Conservation (phyloP, 2,113 vertebrate species). For the Cygnus atratus region DNA sequence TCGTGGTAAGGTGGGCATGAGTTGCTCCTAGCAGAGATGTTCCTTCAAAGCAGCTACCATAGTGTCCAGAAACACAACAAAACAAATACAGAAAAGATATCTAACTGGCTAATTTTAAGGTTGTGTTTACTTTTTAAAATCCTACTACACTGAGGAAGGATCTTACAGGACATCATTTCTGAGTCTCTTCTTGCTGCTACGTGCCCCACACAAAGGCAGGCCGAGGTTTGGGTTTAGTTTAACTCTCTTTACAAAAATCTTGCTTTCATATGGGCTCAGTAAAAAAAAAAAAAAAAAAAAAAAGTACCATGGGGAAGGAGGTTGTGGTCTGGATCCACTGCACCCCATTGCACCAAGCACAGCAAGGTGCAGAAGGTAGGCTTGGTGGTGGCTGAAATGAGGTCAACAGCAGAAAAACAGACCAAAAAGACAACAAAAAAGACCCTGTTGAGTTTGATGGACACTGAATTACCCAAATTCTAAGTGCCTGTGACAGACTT, state of each 20-base stretch:
- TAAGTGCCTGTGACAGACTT: neutral
- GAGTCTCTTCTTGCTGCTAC: neutral
- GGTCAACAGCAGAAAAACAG: neutral
- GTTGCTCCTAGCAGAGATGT: neutral
- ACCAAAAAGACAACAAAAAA: neutral
- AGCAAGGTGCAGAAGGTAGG: neutral
- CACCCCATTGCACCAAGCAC: neutral
- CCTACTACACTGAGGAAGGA: neutral
- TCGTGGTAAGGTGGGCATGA: rapidly evolving
- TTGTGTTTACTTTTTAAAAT: neutral
- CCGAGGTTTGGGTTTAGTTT: neutral
- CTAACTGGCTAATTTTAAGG: neutral
- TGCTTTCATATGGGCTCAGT: neutral
- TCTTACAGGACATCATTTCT: neutral
- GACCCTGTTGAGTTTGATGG: neutral
- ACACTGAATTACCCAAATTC: rapidly evolving
- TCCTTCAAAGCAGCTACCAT: neutral
- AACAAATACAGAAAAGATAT: neutral
- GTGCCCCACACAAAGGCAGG: neutral
- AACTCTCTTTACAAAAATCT: neutral
- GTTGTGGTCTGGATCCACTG: neutral
- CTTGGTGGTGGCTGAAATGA: neutral
- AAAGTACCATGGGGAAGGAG: neutral
- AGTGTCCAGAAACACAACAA: neutral
- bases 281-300: neutral